These are phyloP conservation scores for Tetragonula carbonaria DNA, from an alignment of 2,888 invertebrate genomes.

Conservation along the genomic window DNA sequence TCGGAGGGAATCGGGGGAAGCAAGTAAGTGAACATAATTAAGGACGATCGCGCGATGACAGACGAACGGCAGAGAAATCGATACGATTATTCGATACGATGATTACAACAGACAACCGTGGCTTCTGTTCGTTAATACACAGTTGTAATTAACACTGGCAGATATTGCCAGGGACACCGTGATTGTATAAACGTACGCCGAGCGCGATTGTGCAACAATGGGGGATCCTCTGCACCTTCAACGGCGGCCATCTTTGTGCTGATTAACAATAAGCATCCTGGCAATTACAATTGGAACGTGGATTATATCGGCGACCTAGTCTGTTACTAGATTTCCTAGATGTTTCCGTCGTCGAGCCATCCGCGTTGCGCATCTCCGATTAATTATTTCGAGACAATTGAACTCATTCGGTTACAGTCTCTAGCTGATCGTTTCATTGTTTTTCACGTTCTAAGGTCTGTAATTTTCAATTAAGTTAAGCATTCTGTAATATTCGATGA, in stretches of 20 bases:
- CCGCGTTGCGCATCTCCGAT: background rate
- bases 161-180: slow-evolving; percentile 9
- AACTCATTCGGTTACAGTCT: too few species aligned
- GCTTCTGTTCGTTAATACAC: background rate
- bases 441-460: too few species aligned
- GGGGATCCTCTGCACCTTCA: background rate
- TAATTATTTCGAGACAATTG: background rate
- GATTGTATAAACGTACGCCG: slow-evolving; percentile 20
- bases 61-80: background rate
- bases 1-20: too few species aligned
- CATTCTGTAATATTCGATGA: too few species aligned
- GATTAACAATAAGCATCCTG: slow-evolving; percentile 50
- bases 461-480: too few species aligned
- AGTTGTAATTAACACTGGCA: slow-evolving; percentile 38
- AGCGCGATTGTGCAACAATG: slow-evolving; percentile 9
- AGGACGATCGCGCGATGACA: background rate
- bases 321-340: background rate
- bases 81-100: slow-evolving; percentile 1
- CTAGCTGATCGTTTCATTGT: too few species aligned
- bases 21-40: background rate
- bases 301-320: slow-evolving; percentile 1
- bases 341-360: background rate
- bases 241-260: slow-evolving; percentile 30
- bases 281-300: slow-evolving; percentile 22
- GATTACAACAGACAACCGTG: background rate